These are phyloP conservation scores for Phylloscopus whistleri DNA, from an alignment of 2,113 vertebrate species.

Conservation along the genomic window DNA sequence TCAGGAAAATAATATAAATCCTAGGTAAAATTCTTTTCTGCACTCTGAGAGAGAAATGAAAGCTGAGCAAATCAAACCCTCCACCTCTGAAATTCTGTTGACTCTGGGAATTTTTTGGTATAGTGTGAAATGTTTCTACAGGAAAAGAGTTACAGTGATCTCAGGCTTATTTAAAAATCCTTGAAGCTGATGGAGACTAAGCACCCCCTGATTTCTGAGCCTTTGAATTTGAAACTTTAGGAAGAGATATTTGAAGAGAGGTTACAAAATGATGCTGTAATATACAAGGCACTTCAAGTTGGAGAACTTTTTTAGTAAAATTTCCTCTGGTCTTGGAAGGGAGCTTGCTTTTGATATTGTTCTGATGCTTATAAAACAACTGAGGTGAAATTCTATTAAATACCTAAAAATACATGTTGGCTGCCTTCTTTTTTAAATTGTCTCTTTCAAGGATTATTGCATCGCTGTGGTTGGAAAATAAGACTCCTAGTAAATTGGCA, in stretches of 20 bases:
- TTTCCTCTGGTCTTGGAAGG: not conserved
- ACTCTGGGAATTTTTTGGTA: not conserved
- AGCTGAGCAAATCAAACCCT: not conserved
- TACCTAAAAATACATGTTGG: not conserved
- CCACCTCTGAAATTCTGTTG: not conserved
- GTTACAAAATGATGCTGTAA: not conserved
- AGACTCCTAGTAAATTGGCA: not conserved
- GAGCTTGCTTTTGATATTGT: not conserved
- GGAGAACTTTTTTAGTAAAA: not conserved
- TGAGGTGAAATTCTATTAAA: not conserved
- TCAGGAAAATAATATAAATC: not conserved
- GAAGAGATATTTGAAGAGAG: not conserved
- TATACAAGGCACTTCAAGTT: not conserved
- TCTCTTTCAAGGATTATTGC: not conserved
- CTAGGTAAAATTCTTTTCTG: not conserved
- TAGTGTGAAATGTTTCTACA: not conserved
- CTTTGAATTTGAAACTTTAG: not conserved
- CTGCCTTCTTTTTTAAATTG: not conserved
- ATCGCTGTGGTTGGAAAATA: not conserved
- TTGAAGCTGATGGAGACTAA: not conserved
- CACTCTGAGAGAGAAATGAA: not conserved
- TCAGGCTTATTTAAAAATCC: not conserved
- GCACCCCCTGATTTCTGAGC: not conserved
- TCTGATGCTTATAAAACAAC: not conserved
- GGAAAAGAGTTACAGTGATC: not conserved